These are phyloP conservation scores for Zootermopsis nevadensis DNA, from an alignment of 2,888 invertebrate genomes.

Conservation along the genomic window DNA sequence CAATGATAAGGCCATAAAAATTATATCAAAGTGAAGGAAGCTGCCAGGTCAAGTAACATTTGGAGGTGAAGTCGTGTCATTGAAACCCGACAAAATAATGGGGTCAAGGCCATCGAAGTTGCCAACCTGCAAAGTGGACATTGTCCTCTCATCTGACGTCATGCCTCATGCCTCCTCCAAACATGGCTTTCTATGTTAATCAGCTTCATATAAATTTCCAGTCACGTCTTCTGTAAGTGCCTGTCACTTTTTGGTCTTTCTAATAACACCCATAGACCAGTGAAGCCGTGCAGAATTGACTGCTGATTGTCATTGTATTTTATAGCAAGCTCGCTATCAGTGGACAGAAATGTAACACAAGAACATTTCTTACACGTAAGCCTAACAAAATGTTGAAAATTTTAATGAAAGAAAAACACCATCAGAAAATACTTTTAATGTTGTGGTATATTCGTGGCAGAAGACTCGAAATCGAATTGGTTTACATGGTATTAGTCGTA, in stretches of 20 bases:
- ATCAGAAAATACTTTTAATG: too few relatives aligned
- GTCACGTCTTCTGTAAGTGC: background rate
- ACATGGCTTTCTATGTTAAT: constrained; percentile 14
- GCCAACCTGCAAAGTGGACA: constrained; percentile 6
- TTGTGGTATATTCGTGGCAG: too few relatives aligned
- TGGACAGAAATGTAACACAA: too few relatives aligned
- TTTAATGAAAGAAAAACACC: too few relatives aligned
- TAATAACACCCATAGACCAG: background rate
- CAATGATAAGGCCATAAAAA: background rate
- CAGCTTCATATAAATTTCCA: background rate
- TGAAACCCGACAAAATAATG: background rate
- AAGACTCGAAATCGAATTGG: too few relatives aligned
- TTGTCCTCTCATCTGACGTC: constrained; percentile 7
- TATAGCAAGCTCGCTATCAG: too few relatives aligned
- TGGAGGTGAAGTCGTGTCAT: background rate
- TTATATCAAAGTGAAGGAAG: background rate
- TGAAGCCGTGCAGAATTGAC: background rate
- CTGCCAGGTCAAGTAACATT: background rate
- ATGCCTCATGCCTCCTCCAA: background rate
- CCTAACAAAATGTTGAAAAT: too few relatives aligned
- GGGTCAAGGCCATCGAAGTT: constrained; percentile 11
- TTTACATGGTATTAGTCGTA: too few relatives aligned
- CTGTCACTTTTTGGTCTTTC: background rate
- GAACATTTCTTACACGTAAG: too few relatives aligned
- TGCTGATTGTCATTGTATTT: background rate